These are phyloP conservation scores for Escarpia spicata DNA, from an alignment of 2,888 invertebrate genomes.

Conservation along the genomic window DNA sequence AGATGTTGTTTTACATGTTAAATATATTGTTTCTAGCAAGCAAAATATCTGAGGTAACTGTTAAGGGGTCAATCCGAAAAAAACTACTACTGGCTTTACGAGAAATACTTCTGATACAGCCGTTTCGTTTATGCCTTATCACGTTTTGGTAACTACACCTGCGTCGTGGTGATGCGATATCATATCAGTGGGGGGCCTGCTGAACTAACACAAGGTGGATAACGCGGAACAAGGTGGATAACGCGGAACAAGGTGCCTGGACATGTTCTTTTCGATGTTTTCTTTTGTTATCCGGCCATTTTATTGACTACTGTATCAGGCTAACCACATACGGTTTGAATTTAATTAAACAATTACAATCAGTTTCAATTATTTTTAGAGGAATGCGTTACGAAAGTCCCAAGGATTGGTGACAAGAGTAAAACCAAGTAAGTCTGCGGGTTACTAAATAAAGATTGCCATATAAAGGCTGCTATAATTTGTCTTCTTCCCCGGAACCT, in stretches of 20 bases:
- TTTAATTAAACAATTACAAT: background rate
- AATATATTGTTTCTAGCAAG: too few species aligned
- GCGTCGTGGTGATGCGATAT: background rate
- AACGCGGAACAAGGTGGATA: background rate
- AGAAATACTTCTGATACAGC: too few species aligned
- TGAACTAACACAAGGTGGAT: background rate
- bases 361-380: background rate
- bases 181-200: background rate
- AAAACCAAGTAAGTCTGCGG: background rate
- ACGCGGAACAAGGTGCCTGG: background rate
- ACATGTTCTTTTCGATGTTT: background rate
- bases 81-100: too few species aligned
- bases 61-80: too few species aligned
- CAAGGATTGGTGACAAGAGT: background rate
- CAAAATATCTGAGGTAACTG: too few species aligned
- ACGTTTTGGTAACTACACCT: background rate
- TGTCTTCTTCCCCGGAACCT: too few species aligned
- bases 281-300: background rate
- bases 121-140: too few species aligned
- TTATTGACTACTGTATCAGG: background rate
- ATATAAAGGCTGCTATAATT: too few species aligned
- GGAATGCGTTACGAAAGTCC: background rate
- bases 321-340: background rate
- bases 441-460: too few species aligned
- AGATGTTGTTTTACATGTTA: too few species aligned